Conservation (phyloP, 2,888 invertebrate species). For the Drosophila eohydei region DNA sequence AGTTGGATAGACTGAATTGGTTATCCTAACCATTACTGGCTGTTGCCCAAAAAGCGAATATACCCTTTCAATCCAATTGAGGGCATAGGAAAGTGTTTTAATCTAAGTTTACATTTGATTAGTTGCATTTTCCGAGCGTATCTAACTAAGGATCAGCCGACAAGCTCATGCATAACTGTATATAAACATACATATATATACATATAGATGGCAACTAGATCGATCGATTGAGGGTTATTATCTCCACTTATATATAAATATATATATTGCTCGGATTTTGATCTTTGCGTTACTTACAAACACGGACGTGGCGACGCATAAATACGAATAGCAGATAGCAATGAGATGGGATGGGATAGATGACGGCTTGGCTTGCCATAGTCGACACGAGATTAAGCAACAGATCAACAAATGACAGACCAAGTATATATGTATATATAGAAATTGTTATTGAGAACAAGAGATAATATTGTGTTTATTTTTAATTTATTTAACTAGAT, state of each 20-base stretch:
- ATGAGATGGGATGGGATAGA: conserved; percentile 31
- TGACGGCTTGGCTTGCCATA: conserved; percentile 27
- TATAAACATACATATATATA: background rate
- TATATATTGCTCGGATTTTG: conserved; percentile 63
- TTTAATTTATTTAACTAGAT: conserved; percentile 82
- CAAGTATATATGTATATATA: conserved; percentile 44
- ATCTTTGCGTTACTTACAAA: conserved; percentile 67
- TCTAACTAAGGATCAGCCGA: conserved; percentile 58
- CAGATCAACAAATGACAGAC: conserved; percentile 43
- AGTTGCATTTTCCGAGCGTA: conserved; percentile 25
- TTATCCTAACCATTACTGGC: background rate
- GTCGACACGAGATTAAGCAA: conserved; percentile 68
- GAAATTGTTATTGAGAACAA: conserved; percentile 83
- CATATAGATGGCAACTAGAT: conserved; percentile 28
- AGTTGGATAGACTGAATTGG: no score
- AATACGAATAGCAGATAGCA: conserved; percentile 66
- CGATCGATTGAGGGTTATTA: conserved; percentile 46
- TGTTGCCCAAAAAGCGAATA: background rate
- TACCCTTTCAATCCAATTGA: background rate
- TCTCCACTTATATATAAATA: conserved; percentile 16
- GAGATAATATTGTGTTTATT: conserved; percentile 82
- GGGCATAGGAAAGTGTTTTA: background rate
- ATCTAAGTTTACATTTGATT: conserved; percentile 28
- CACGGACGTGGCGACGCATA: conserved; percentile 63
- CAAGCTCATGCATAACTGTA: conserved; percentile 43